phyloP scores from a whole-genome alignment of 2,113 vertebrate genomes.

The Nanorana parkeri region DNA sequence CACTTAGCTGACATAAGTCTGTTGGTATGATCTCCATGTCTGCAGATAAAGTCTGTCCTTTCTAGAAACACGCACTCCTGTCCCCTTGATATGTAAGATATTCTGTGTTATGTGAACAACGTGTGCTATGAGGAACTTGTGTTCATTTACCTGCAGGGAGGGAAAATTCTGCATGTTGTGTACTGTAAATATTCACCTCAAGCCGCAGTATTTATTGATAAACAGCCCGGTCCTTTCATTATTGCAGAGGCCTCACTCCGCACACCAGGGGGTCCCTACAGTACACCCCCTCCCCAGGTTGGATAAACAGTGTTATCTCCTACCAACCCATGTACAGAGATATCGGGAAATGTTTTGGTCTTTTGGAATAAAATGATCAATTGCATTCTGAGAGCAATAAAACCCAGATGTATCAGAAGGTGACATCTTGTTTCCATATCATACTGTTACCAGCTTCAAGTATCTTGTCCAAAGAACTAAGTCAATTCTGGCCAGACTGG shows the following conservation, averaged over 20 bases:
- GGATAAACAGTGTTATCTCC: not conserved
- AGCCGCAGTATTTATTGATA: constrained; percentile 10
- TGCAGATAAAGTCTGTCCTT: too few relatives aligned
- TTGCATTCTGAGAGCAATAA: too few relatives aligned
- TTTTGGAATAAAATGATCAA: too few relatives aligned
- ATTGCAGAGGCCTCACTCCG: not conserved
- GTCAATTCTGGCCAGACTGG: too few relatives aligned
- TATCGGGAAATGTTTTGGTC: too few relatives aligned
- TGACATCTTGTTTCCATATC: too few relatives aligned
- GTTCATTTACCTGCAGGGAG: constrained; percentile 22
- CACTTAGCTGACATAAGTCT: too few relatives aligned
- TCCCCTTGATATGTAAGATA: not conserved
- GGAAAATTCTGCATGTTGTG: not conserved
- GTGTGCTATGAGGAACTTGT: constrained; percentile 30
- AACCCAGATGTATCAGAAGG: too few relatives aligned
- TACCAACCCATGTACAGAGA: too few relatives aligned
- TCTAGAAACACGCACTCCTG: not conserved
- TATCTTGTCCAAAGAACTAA: too few relatives aligned
- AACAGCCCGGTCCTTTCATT: constrained; percentile 8
- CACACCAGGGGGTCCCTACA: not conserved
- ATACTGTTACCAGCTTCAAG: too few relatives aligned
- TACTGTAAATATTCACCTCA: constrained; percentile 15
- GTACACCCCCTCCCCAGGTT: not conserved
- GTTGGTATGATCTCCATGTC: too few relatives aligned
- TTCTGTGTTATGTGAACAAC: constrained; percentile 10